A percentile compares a stretch with the other conserved stretches of the same genome.
Evolutionary conservation across 2,797 vertebrate genomes (phyloP).

Genomic region (Bufotes viridis): DNA sequence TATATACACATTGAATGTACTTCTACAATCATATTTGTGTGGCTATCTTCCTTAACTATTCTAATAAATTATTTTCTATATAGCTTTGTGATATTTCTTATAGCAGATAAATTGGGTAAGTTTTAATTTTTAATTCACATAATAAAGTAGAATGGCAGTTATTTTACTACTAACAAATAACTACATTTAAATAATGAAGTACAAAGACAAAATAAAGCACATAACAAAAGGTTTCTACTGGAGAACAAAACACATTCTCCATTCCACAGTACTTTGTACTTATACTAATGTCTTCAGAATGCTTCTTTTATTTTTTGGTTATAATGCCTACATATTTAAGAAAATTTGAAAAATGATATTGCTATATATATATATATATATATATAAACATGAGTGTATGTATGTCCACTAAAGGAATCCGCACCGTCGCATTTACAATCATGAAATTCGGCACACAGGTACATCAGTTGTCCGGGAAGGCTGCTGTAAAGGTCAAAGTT

Average conservation of each 20-base stretch:
- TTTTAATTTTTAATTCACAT: background rate
- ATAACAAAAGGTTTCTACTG: background rate
- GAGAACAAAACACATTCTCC: background rate
- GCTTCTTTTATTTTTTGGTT: conserved; percentile 11
- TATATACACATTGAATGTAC: background rate
- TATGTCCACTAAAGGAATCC: too few species aligned
- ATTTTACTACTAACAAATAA: background rate
- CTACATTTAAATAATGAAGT: background rate
- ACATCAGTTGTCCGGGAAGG: too few species aligned
- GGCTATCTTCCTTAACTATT: background rate
- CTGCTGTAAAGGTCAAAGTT: too few species aligned
- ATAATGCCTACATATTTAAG: conserved; percentile 22
- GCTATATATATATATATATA: too few species aligned
- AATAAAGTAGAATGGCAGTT: conserved; percentile 14
- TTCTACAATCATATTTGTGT: background rate
- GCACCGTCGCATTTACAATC: too few species aligned
- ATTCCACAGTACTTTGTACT: conserved; percentile 6
- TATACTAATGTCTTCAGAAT: conserved; percentile 11
- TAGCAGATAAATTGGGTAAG: background rate
- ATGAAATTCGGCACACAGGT: too few species aligned
- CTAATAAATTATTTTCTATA: too few species aligned
- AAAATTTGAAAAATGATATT: conserved; percentile 19
- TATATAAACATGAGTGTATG: too few species aligned
- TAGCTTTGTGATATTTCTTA: background rate
- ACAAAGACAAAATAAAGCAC: conserved; percentile 8